phyloP scores from a whole-genome alignment of 2,113 vertebrate species.

The Vidua chalybeata region DNA sequence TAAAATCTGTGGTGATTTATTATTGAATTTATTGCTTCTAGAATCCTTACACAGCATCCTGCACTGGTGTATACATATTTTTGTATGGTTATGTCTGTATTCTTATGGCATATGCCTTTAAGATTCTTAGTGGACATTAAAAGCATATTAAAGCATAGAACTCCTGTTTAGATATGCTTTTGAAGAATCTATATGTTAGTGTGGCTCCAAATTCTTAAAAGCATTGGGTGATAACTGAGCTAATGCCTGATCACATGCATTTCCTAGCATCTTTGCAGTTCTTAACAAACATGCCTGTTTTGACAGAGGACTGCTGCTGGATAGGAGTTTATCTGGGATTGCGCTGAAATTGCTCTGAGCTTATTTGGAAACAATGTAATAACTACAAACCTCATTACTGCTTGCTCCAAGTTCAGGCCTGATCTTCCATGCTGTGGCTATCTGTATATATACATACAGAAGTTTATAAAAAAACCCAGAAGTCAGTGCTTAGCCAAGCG shows the following conservation, averaged over 20 bases:
- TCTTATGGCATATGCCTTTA: neutral
- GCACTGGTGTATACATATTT: rapidly evolving
- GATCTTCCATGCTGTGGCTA: neutral
- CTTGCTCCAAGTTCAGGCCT: neutral
- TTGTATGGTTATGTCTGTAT: neutral
- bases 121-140: neutral
- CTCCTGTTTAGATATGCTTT: neutral
- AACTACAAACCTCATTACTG: neutral
- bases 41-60: neutral
- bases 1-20: neutral
- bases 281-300: neutral
- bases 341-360: neutral
- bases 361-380: neutral
- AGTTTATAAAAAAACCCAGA: rapidly evolving
- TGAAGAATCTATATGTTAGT: neutral
- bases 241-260: neutral
- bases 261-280: neutral
- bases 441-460: neutral
- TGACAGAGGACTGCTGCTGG: neutral
- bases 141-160: neutral
- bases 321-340: neutral
- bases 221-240: neutral
- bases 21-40: neutral
- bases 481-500: neutral
- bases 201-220: neutral